Evolutionary conservation across 2,888 invertebrate species (phyloP), one percentile per base, ranked within the genome.

Genomic region (Mythimna lalbum): DNA sequence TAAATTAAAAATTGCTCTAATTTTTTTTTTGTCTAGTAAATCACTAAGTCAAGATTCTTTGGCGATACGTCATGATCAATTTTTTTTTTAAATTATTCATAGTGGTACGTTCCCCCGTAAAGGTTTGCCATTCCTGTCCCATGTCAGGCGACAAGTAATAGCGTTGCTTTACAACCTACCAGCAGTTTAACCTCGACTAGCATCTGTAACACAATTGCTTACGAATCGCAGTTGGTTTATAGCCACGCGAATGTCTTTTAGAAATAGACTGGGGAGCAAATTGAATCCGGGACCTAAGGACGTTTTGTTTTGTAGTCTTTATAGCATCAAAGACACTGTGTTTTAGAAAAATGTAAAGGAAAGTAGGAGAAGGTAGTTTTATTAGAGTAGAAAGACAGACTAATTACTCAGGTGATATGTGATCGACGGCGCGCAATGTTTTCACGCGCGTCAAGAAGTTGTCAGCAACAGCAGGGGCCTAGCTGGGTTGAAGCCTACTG

Each of bases 121-220:
- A 39, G 14, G 39, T 39, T 39, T 39, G 39, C 39, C 14, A 39
- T 39, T 14, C 39, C 39, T 39, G 39, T 67, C 61, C 31, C 69
- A 67, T 67, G 77, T 66, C 57, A 43, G 19, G 36, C 47, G 49
- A 66, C 63, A 76, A 63, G 80, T 87, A 86, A 90, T 85, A 71
- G 84, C 74, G 74, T 78, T 75, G 23, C 52, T 90, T 91, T 90
- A 91, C 85, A 87, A 84, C 87, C 87, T 85, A 87, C 85, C 86
- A 86, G 73, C 67, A 87, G 86, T 90, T 90, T 88, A 86, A 89
- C 86, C 81, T 88, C 86, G 86, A 69, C 77, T 73, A 80, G 83
- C 80, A 79, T 81, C 74, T 81, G 81, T 80, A 82, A 87, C 83
- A 76, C 77, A 81, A 87, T 85, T 79, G 74, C 83, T 82, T 78